Conservation (phyloP, 2,888 invertebrate genomes). For the Tachina lurida region DNA sequence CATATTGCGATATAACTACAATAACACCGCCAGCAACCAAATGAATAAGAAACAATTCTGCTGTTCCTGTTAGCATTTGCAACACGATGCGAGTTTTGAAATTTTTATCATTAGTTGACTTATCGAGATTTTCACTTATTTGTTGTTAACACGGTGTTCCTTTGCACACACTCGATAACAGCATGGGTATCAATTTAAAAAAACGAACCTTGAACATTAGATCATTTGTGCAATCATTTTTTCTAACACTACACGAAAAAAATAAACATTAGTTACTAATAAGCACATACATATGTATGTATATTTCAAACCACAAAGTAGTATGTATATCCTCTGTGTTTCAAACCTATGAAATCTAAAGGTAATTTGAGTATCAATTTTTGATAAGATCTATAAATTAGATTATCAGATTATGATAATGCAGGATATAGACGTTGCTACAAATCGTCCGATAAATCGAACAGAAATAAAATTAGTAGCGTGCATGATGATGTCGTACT, state of each 20-base stretch:
- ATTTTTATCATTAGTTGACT: slow-evolving; percentile 52
- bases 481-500: no score
- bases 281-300: slow-evolving; percentile 25
- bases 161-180: not conserved
- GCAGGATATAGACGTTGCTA: no score
- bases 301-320: no score
- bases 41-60: slow-evolving; percentile 58
- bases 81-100: slow-evolving; percentile 24
- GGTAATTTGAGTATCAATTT: slow-evolving; percentile 38
- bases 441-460: no score
- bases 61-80: slow-evolving; percentile 44
- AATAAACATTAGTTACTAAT: slow-evolving; percentile 13
- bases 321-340: no score
- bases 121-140: slow-evolving; percentile 24
- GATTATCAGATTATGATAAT: not conserved
- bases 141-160: slow-evolving; percentile 38
- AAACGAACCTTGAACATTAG: slow-evolving; percentile 54
- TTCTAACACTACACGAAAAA: slow-evolving; percentile 1
- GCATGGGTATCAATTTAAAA: not conserved
- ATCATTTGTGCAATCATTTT: slow-evolving; percentile 7
- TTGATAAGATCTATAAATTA: slow-evolving; percentile 25
- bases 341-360: slow-evolving; percentile 11
- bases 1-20: slow-evolving; percentile 71
- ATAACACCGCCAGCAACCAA: slow-evolving; percentile 12
- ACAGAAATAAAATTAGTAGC: no score